These are phyloP conservation scores for Coregonus ussuriensis DNA, from an alignment of 2,797 vertebrate species.

Conservation along the genomic window DNA sequence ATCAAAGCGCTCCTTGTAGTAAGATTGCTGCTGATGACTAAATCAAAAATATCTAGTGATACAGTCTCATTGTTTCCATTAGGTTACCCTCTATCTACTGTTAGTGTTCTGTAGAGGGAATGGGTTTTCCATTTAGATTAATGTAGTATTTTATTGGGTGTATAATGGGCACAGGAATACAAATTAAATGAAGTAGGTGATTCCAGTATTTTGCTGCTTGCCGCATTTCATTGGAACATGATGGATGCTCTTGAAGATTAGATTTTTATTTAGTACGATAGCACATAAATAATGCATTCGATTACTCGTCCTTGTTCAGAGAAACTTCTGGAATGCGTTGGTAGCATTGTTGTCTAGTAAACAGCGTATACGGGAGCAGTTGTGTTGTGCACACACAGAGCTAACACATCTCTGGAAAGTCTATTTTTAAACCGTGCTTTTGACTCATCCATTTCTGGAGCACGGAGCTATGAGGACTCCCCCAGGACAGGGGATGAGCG, in stretches of 20 bases:
- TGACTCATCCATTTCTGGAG: slow-evolving; percentile 78
- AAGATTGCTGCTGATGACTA: slow-evolving; percentile 66
- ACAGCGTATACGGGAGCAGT: slow-evolving; percentile 16
- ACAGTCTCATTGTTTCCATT: slow-evolving; percentile 58
- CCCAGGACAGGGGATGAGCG: slow-evolving; percentile 64
- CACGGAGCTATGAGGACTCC: slow-evolving; percentile 73
- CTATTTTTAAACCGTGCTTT: slow-evolving; percentile 77
- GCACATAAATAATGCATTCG: slow-evolving; percentile 13
- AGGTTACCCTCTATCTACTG: slow-evolving; percentile 37
- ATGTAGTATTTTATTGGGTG: slow-evolving; percentile 19
- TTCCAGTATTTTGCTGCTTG: slow-evolving; percentile 29
- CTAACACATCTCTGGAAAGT: slow-evolving; percentile 63
- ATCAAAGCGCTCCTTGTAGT: slow-evolving; percentile 32
- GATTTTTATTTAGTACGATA: slow-evolving; percentile 11
- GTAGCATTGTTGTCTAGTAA: slow-evolving; percentile 40
- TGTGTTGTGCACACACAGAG: slow-evolving; percentile 40
- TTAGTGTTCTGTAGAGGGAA: slow-evolving; percentile 19
- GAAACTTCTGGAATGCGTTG: slow-evolving; percentile 36
- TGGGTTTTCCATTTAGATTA: slow-evolving; percentile 46
- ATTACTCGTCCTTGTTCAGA: slow-evolving; percentile 35
- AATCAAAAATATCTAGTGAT: slow-evolving; percentile 55
- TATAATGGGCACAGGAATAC: slow-evolving; percentile 39
- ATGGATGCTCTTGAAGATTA: slow-evolving; percentile 8
- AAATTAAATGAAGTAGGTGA: slow-evolving; percentile 33
- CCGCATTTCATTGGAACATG: slow-evolving; percentile 22